Evolutionary conservation across 92 coral and sea anemone genomes (phyloP).

Genomic region (Virgularia gustaviana): DNA sequence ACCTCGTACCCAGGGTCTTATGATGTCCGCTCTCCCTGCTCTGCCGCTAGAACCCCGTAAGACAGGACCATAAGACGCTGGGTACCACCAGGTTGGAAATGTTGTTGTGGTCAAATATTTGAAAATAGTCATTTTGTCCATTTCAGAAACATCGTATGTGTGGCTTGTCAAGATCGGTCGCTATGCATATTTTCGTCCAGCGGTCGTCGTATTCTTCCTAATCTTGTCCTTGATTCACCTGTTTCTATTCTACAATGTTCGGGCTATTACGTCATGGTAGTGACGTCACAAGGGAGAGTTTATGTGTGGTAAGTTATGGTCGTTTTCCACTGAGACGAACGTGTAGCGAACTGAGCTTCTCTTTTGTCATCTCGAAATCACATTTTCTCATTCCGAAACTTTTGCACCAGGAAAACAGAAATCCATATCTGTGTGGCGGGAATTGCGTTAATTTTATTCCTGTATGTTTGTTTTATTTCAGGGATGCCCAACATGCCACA

Average conservation of each 20-base stretch:
- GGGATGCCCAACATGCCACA: conserved; percentile 70
- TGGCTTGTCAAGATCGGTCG: conserved; percentile 83
- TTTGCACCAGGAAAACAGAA: neutral
- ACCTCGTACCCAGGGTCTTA: too few species aligned
- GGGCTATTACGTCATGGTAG: conserved; percentile 90
- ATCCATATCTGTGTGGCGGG: neutral
- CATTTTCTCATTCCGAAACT: neutral
- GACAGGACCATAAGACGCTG: too few species aligned
- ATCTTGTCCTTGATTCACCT: conserved; percentile 76
- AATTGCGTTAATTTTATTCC: neutral
- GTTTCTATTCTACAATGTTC: conserved; percentile 88
- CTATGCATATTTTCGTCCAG: conserved; percentile 77
- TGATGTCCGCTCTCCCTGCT: too few species aligned
- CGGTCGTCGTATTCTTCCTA: conserved; percentile 77
- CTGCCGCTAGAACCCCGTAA: too few species aligned
- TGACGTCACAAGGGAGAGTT: conserved; percentile 95
- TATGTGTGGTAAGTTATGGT: conserved; percentile 78
- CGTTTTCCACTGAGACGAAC: too few species aligned
- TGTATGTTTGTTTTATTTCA: conserved; percentile 1
- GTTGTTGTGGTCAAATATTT: too few species aligned
- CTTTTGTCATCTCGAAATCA: neutral
- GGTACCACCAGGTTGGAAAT: too few species aligned
- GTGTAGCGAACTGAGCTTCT: neutral
- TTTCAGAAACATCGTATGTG: conserved; percentile 77
- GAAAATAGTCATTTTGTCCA: neutral